phyloP scores from a whole-genome alignment of 2,888 invertebrate genomes.

The Leucophenga maculata region DNA sequence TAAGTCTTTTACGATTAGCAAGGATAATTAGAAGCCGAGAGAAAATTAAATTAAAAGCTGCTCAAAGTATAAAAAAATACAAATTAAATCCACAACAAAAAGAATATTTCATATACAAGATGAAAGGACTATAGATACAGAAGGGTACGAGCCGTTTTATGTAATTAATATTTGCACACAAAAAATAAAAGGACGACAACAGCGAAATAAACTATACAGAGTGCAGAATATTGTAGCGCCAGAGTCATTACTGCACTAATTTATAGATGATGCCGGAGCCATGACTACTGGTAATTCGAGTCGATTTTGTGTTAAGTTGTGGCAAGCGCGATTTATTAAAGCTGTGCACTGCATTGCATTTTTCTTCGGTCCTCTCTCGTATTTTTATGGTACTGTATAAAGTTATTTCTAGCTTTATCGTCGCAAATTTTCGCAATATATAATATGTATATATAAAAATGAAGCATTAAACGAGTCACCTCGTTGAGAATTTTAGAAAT shows the following conservation, averaged over 20 bases:
- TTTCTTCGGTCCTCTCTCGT: background rate
- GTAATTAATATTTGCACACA: constrained; percentile 14
- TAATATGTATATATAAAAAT: too few species aligned
- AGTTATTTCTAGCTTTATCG: background rate
- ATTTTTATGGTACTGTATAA: background rate
- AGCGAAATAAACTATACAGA: background rate
- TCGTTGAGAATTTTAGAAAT: background rate
- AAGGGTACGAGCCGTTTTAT: background rate
- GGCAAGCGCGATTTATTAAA: constrained; percentile 1
- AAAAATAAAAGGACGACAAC: background rate
- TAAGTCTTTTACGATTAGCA: too few species aligned
- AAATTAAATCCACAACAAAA: constrained; percentile 6
- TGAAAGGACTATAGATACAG: too few species aligned
- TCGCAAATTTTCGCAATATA: constrained; percentile 1
- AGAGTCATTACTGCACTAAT: constrained; percentile 15
- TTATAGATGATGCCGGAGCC: constrained; percentile 3
- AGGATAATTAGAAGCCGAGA: background rate
- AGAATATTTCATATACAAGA: background rate
- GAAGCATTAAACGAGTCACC: constrained; percentile 9
- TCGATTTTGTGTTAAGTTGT: background rate
- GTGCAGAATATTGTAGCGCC: background rate
- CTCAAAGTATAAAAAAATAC: constrained; percentile 9
- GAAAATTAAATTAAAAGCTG: constrained; percentile 9
- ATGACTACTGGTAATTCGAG: background rate
- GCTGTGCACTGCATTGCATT: background rate